phyloP scores from a whole-genome alignment of 1,140 invertebrate genomes.

The Harpegnathos saltator region DNA sequence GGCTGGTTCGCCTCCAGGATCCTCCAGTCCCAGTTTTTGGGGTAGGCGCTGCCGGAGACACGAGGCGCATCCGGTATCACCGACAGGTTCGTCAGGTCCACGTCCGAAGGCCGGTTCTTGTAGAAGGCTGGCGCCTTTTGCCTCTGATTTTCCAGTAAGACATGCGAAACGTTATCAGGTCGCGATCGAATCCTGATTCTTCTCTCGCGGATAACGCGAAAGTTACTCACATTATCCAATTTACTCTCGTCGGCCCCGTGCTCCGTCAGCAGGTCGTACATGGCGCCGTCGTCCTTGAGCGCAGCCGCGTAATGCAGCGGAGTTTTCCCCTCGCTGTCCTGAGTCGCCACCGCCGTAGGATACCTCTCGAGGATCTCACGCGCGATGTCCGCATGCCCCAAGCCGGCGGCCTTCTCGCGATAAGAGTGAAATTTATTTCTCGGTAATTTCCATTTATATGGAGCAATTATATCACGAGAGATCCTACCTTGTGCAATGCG shows the following conservation, averaged over 20 bases:
- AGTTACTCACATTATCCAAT: constrained; percentile 91
- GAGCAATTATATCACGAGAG: background rate
- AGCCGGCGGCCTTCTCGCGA: constrained; percentile 90
- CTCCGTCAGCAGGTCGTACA: constrained; percentile 91
- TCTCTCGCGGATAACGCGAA: background rate
- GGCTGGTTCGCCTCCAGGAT: constrained; percentile 86
- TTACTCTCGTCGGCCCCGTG: constrained; percentile 92
- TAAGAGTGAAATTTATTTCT: background rate
- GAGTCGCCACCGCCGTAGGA: constrained; percentile 89
- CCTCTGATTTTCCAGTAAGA: constrained; percentile 87
- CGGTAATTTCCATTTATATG: background rate
- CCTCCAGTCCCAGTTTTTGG: constrained; percentile 91
- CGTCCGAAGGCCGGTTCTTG: constrained; percentile 90
- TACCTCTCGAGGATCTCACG: constrained; percentile 91
- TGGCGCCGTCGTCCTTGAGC: constrained; percentile 89
- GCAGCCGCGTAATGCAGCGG: constrained; percentile 96
- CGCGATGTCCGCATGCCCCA: constrained; percentile 90
- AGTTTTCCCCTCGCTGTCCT: constrained; percentile 94
- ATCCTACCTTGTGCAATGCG: constrained; percentile 91
- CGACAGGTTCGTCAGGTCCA: constrained; percentile 89
- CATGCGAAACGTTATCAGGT: background rate
- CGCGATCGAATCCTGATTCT: background rate
- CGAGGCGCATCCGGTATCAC: constrained; percentile 92
- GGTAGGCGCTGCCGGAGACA: constrained; percentile 89
- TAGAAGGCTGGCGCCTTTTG: constrained; percentile 93